A percentile compares a stretch with the other conserved stretches of the same genome.
Evolutionary conservation across 2,113 vertebrate genomes (phyloP).

Genomic region (Mobula birostris): DNA sequence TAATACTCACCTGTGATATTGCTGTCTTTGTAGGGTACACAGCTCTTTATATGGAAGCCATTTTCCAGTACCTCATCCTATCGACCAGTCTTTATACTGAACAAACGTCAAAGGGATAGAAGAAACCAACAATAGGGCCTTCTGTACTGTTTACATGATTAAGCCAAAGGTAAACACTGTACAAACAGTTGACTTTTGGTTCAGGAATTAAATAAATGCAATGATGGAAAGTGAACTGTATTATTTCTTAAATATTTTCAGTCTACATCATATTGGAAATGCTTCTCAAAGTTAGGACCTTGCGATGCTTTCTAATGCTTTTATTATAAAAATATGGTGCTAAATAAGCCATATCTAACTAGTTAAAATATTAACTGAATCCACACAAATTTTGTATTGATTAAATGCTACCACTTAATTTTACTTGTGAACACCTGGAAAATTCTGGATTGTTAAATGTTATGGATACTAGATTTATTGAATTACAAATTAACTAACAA

Average conservation of each 20-base stretch:
- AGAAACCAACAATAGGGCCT: neutral
- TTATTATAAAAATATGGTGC: neutral
- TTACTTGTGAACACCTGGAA: neutral
- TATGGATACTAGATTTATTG: neutral
- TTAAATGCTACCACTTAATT: neutral
- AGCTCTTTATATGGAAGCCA: neutral
- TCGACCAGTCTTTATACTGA: neutral
- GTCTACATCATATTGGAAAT: neutral
- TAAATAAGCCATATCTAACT: neutral
- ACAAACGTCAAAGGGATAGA: neutral
- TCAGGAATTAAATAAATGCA: neutral
- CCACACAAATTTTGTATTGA: neutral
- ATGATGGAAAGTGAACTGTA: neutral
- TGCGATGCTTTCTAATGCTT: neutral
- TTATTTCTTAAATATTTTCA: neutral
- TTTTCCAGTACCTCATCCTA: neutral
- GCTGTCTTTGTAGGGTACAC: neutral
- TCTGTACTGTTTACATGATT: neutral
- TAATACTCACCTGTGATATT: neutral
- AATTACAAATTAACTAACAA: neutral
- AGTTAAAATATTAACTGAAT: neutral
- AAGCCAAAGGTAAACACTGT: neutral
- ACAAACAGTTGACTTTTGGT: neutral
- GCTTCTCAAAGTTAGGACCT: neutral
- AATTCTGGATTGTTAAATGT: neutral